Evolutionary conservation across 2,113 vertebrate species (phyloP), one percentile per base, ranked within the genome.

Genomic region (Gopherus evgoodei): DNA sequence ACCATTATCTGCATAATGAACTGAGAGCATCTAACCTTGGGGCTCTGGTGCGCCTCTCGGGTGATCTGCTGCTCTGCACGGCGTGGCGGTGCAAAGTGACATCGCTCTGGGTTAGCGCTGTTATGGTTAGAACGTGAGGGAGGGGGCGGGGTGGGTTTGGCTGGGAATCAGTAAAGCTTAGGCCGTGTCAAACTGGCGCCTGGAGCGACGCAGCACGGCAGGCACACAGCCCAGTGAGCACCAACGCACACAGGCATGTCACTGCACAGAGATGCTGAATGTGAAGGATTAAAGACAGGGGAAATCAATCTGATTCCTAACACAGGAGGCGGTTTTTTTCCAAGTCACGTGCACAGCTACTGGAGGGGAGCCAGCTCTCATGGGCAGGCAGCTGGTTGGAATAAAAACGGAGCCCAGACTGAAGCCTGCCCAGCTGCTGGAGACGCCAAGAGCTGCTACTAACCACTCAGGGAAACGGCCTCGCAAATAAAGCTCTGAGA

Each of bases 251-350:
- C 87, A 19, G 92, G 89, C 92, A 92, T 5, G 1, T 96, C 82
- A 82, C 76, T 11, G 79, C 17, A 25, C 88, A 85, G 95, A 96
- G 84, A 93, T 0, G 62, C 88, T 88, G 90, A 84, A 91, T 50
- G 91, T 72, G 94, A 96, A 87, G 69, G 62, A 95, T 89, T 93
- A 93, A 91, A 97, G 90, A 93, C 95, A 96, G 80, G 90, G 80
- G 92, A 97, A 96, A 97, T 96, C 88, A 85, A 96, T 91, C 93
- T 96, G 92, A 90, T 90, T 97, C 90, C 91, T 89, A 91, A 97
- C 89, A 75, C 86, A 84, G 72, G n/a, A 85, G 86, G 80, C 92
- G 87, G 83, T 75, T 90, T 75, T 96, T 93, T 94, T 93, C 91
- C 29, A 96, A 95, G 90, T 94, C 72, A n/a, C 53, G 81, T 81